Evolutionary conservation across 2,113 vertebrate genomes (phyloP), one percentile per base, ranked within the genome.

Genomic region (Lagenorhynchus albirostris): DNA sequence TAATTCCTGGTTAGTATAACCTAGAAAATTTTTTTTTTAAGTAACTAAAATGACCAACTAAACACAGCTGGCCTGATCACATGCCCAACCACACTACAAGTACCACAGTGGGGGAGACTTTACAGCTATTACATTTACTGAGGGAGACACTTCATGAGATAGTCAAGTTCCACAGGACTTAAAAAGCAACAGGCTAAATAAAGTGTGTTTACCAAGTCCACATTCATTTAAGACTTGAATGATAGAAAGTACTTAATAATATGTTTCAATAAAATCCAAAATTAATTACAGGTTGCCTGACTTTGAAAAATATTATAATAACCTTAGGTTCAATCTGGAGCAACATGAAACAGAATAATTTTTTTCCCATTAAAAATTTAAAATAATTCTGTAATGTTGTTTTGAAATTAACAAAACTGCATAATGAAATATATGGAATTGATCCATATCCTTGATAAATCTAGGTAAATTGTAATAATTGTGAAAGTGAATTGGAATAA

Each of bases 361-460:
- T n/a, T 88, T 81, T 71, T 36, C 65, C 31, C 53, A 92, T 80
- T 60, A 87, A 89, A 94, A 93, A 50, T 53, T 79, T 71, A 97
- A 58, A 93, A 53, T 67, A 91, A 81, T 79, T 77, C 53, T 85
- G 50, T 67, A 89, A 71, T 25, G 55, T 82, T 25, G 55, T 82
- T 97, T 81, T 82, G 20, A 86, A 86, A 73, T 91, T 91, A 96
- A 53, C 33, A 70, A 88, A 74, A 77, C 5, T 91, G 5, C 3
- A 77, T 74, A 90, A 60, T 31, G 3, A 93, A 88, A 89, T 74
- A 36, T 25, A 89, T 93, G 36, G 23, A 91, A 93, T 25, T 79
- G 76, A 33, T 67, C 36, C 53, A 38, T 68, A 71, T 41, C 20
- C 29, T 55, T 79, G 50, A 23, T n/a, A 91, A 79, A 58, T 73